Evolutionary conservation across 2,797 vertebrate species (phyloP).

Genomic region (Sphaeramia orbicularis): DNA sequence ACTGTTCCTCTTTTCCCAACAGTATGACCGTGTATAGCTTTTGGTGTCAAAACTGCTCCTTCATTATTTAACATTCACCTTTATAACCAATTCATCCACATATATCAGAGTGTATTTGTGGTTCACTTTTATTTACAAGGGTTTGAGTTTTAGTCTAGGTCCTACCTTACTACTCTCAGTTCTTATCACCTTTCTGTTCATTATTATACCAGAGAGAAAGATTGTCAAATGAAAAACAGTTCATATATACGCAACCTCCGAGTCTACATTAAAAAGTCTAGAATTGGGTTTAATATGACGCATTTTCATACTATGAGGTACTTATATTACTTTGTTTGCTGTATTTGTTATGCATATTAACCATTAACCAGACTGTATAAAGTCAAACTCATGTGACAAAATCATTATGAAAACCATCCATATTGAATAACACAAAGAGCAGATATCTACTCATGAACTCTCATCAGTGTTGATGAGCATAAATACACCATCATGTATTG

Average conservation of each 20-base stretch:
- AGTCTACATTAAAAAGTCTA: neutral
- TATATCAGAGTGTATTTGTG: too few species aligned
- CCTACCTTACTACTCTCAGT: neutral
- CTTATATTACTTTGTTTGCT: conserved; percentile 1
- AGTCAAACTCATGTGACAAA: neutral
- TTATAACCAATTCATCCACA: neutral
- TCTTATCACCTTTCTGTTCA: neutral
- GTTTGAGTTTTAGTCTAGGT: neutral
- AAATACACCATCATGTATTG: conserved; percentile 7
- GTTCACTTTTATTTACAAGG: neutral
- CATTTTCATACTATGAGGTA: neutral
- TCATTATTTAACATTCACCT: neutral
- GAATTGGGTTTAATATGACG: neutral
- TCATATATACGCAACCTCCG: neutral
- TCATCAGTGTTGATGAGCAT: neutral
- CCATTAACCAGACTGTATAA: neutral
- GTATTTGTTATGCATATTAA: neutral
- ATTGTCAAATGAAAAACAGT: neutral
- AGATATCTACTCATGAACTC: neutral
- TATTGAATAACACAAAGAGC: neutral
- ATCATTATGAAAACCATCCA: neutral
- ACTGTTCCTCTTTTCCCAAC: conserved; percentile 42
- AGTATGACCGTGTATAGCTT: conserved; percentile 1
- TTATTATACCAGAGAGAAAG: neutral
- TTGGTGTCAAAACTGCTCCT: neutral